phyloP scores from a whole-genome alignment of 2,797 vertebrate species.

The Carduelis carduelis region DNA sequence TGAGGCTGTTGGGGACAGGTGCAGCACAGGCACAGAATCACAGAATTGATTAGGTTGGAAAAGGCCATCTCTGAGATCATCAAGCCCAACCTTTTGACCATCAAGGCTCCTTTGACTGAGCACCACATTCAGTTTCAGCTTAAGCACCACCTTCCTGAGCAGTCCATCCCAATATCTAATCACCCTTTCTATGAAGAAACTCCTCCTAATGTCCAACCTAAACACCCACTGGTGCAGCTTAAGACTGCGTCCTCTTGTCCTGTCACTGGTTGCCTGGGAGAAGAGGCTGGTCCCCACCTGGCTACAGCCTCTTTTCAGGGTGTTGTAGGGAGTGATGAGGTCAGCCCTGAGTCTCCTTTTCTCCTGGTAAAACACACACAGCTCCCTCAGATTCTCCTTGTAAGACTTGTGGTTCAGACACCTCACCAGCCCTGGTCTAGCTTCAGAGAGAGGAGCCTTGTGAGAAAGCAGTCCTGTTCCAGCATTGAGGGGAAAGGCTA shows the following conservation, averaged over 20 bases:
- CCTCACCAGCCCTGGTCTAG: fast-evolving
- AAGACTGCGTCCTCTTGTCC: not conserved
- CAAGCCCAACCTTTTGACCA: too few species aligned
- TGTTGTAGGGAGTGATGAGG: not conserved
- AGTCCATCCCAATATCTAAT: not conserved
- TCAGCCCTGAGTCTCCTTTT: not conserved
- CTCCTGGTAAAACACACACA: not conserved
- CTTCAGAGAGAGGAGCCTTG: not conserved
- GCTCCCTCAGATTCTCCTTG: not conserved
- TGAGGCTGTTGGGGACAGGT: fast-evolving
- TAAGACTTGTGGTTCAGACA: not conserved
- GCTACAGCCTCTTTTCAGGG: not conserved
- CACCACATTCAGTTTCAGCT: not conserved
- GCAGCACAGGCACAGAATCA: not conserved
- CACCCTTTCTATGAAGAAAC: not conserved
- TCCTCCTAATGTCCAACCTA: not conserved
- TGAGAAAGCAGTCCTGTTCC: not conserved
- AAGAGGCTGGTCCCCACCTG: too few species aligned
- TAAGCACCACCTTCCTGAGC: not conserved
- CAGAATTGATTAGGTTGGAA: not conserved
- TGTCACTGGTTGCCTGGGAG: not conserved
- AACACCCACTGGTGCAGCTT: not conserved
- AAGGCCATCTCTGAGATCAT: not conserved
- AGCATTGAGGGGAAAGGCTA: not conserved
- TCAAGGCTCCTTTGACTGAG: not conserved